Evolutionary conservation across 2,113 vertebrate species (phyloP), one percentile per base, ranked within the genome.

Genomic region (Zootoca vivipara): DNA sequence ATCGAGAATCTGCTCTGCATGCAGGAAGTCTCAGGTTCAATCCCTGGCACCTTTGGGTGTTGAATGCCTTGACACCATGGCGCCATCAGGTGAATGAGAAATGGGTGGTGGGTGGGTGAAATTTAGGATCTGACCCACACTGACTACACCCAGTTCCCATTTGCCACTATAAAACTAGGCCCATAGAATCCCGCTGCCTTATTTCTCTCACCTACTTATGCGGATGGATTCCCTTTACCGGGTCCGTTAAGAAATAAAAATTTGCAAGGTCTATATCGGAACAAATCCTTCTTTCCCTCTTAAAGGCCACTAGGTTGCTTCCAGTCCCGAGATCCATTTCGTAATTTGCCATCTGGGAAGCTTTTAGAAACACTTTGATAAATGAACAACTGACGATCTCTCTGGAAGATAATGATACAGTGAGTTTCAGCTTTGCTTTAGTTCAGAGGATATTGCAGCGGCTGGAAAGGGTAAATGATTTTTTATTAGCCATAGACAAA

Each of bases 401-500:
- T 92, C 87, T 88, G 78, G 78, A 92, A 83, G 82, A 95, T 89
- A 85, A 75, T 91, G 85, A 94, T 94, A 93, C 86, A 90, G 90
- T 89, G 62, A 87, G 78, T 82, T 90, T 83, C 83, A 91, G 89
- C 33, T 92, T 88, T 80, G 88, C 85, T 94, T 93, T 92, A 92
- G 87, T 92, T 93, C 86, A 81, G 92, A 91, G 93, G 91, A 93
- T 87, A 94, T 81, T 94, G 87, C 89, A 87, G 85, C 83, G 90
- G 74, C 89, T 95, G 88, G 80, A 89, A 93, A 94, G 85, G 88
- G 94, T 89, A 92, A 94, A 92, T 91, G 89, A 70, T 93, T 94
- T 96, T 95, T 95, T 94, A 96, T 95, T 95, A 95, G 75, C 90
- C 90, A 91, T 85, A 93, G 95, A 95, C 94, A 94, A 95, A 93